Conservation (phyloP, 2,888 invertebrate genomes). For the Hypolimnas misippus region DNA sequence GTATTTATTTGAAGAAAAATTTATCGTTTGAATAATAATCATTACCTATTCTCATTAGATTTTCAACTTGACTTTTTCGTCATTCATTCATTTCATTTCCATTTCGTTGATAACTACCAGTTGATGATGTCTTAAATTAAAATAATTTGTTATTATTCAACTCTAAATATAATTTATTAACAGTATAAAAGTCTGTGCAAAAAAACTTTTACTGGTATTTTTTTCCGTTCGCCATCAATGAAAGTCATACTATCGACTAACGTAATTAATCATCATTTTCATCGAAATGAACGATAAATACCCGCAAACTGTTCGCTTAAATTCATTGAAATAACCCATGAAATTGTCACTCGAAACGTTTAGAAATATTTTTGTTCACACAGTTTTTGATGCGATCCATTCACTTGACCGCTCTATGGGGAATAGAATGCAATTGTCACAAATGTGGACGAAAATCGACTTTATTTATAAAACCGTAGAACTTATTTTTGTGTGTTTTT, state of each 20-base stretch:
- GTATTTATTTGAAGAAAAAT: too few species aligned
- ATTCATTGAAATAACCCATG: conserved; percentile 62
- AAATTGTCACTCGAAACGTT: conserved; percentile 61
- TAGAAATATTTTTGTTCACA: conserved; percentile 63
- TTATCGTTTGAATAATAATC: too few species aligned
- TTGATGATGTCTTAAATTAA: background rate
- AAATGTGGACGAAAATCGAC: background rate
- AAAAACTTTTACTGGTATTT: background rate
- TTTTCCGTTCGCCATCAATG: conserved; percentile 7
- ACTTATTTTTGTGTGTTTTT: background rate
- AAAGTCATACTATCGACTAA: conserved; percentile 8
- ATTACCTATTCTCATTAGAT: too few species aligned
- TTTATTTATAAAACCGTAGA: background rate
- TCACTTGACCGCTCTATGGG: conserved; percentile 29
- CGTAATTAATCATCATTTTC: conserved; percentile 65
- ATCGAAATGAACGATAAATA: conserved; percentile 75
- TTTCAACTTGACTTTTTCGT: too few species aligned
- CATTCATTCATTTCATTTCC: too few species aligned
- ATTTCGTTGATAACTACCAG: too few species aligned
- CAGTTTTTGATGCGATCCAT: conserved; percentile 53
- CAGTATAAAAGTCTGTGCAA: background rate
- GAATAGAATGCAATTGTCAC: conserved; percentile 19
- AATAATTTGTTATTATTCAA: background rate
- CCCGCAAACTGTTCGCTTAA: conserved; percentile 69
- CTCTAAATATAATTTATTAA: background rate